A percentile compares a stretch with the other conserved stretches of the same genome.
Conservation (phyloP, 2,113 vertebrate genomes). For the Gymnarchus niloticus region DNA sequence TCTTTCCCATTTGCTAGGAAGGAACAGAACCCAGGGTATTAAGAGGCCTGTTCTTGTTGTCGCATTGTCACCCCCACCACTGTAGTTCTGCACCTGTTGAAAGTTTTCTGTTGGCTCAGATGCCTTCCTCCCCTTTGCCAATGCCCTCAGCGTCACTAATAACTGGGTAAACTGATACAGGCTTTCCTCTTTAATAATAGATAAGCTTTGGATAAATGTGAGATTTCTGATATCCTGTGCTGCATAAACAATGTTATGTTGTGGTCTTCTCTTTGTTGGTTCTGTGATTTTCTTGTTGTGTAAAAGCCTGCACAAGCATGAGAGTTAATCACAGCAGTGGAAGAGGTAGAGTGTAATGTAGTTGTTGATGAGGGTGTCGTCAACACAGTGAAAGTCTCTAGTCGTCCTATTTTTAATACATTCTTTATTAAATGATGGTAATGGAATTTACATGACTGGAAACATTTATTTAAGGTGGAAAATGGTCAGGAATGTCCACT, state of each 20-base stretch:
- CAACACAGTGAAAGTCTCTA: neutral
- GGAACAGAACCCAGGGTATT: neutral
- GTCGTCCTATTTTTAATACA: neutral
- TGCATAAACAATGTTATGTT: neutral
- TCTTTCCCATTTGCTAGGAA: neutral
- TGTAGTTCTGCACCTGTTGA: neutral
- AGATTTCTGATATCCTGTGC: constrained; percentile 18
- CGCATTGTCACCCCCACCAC: neutral
- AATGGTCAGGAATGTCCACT: neutral
- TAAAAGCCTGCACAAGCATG: neutral
- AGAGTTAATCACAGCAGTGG: neutral
- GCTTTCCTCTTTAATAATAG: neutral
- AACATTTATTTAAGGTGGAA: neutral
- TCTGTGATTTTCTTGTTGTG: constrained; percentile 10
- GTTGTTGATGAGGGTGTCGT: neutral
- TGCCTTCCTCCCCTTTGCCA: neutral
- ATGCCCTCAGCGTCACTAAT: neutral
- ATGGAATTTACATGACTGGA: neutral
- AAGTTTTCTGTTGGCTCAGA: neutral
- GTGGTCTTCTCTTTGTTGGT: constrained; percentile 13
- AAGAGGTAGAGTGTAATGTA: neutral
- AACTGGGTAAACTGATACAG: neutral
- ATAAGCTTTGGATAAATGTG: neutral
- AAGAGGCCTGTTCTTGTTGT: neutral
- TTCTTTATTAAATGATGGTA: constrained; percentile 17